These are phyloP conservation scores for Thereva unica DNA, from an alignment of 2,888 invertebrate genomes.

Conservation along the genomic window DNA sequence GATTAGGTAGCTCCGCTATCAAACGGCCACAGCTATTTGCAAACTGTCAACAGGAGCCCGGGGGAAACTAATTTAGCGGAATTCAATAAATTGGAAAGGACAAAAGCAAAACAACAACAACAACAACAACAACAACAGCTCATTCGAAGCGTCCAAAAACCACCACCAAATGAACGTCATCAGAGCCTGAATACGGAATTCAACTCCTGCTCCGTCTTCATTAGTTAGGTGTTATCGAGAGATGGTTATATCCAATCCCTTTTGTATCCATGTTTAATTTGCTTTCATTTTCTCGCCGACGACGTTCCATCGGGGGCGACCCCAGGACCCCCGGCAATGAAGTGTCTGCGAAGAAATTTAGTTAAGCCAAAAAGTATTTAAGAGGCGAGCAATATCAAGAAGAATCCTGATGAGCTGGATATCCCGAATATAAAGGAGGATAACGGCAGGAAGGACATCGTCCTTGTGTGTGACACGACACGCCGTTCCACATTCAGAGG, in stretches of 20 bases:
- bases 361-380: slow-evolving; percentile 20
- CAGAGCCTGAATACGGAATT: too few species aligned
- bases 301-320: neutral
- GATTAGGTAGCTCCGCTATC: slow-evolving; percentile 4
- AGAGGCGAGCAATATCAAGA: slow-evolving; percentile 1
- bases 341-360: neutral
- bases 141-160: slow-evolving; percentile 9
- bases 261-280: slow-evolving; percentile 1
- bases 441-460: neutral
- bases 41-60: slow-evolving; percentile 4
- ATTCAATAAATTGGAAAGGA: slow-evolving; percentile 22
- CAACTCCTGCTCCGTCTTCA: too few species aligned
- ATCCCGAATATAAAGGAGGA: slow-evolving; percentile 2
- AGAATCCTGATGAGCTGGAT: slow-evolving; percentile 20
- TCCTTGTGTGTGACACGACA: neutral
- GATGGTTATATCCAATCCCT: too few species aligned
- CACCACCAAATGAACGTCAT: neutral
- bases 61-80: slow-evolving; percentile 13
- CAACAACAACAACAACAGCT: slow-evolving; percentile 1
- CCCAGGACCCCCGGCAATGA: slow-evolving; percentile 6
- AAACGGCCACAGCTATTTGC: slow-evolving; percentile 10
- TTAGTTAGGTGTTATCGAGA: too few species aligned
- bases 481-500: neutral
- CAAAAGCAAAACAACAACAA: slow-evolving; percentile 18
- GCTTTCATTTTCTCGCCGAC: slow-evolving; percentile 7